phyloP scores from a whole-genome alignment of 2,888 invertebrate species.

The Tachina grossa region DNA sequence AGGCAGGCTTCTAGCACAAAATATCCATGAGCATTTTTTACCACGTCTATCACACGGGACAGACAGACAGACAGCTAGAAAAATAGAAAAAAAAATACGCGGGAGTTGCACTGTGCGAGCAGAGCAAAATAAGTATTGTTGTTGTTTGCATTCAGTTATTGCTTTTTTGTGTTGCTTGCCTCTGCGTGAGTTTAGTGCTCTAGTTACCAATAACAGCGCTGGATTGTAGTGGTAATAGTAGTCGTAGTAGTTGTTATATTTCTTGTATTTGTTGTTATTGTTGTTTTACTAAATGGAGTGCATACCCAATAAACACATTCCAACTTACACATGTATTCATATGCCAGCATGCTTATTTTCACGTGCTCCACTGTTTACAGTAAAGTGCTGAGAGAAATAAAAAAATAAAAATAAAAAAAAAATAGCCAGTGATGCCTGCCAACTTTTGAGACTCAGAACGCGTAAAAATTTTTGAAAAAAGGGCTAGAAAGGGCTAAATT shows the following conservation, averaged over 20 bases:
- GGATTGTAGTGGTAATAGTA: slow-evolving; percentile 37
- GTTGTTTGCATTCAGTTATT: slow-evolving; percentile 12
- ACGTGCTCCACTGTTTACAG: slow-evolving; percentile 60
- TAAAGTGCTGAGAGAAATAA: slow-evolving; percentile 24
- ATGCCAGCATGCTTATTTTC: slow-evolving; percentile 53
- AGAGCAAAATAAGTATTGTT: slow-evolving; percentile 11
- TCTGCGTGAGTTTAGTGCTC: slow-evolving; percentile 68
- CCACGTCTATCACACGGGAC: slow-evolving; percentile 26
- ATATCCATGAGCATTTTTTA: slow-evolving; percentile 45
- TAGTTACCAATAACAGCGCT: slow-evolving; percentile 66
- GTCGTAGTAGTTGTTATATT: neutral
- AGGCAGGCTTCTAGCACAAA: slow-evolving; percentile 71
- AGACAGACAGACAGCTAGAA: slow-evolving; percentile 39
- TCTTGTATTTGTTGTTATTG: no score
- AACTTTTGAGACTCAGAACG: no score
- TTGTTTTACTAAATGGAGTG: slow-evolving; percentile 36
- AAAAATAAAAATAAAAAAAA: slow-evolving; percentile 19
- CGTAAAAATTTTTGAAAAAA: no score
- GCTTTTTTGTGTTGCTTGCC: slow-evolving; percentile 17
- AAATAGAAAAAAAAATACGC: slow-evolving; percentile 19
- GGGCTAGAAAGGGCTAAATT: no score
- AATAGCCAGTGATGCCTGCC: no score
- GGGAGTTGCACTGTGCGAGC: slow-evolving; percentile 34
- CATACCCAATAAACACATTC: neutral
- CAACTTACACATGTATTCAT: neutral